Percentiles rank a stretch among this genome's conserved stretches.
Conservation (phyloP, 92 coral and sea anemone species). For the Actinernus sp. region DNA sequence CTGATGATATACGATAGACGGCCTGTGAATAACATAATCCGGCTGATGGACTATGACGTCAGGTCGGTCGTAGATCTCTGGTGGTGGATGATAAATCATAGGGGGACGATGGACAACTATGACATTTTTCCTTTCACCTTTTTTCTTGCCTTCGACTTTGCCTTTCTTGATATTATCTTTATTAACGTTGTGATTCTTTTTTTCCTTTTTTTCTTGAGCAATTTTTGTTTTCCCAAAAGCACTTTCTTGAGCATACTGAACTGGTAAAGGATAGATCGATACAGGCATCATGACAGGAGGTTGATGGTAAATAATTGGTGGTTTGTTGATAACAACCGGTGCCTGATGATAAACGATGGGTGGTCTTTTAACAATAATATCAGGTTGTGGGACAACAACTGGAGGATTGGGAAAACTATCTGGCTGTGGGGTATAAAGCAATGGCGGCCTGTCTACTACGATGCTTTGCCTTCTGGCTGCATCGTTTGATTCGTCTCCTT, state of each 20-base stretch:
- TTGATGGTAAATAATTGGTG: conserved; percentile 74
- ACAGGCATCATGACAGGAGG: conserved; percentile 74
- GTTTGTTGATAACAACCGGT: conserved; percentile 78
- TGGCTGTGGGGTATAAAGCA: conserved; percentile 72
- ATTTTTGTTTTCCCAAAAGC: conserved; percentile 56
- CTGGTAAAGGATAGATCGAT: conserved; percentile 40
- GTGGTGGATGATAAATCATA: conserved; percentile 95
- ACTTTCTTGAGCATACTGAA: conserved; percentile 8
- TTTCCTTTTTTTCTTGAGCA: conserved; percentile 6
- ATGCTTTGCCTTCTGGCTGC: conserved; percentile 1
- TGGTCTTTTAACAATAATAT: conserved; percentile 73
- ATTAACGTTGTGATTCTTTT: conserved; percentile 16
- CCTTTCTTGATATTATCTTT: no score
- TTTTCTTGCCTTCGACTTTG: conserved; percentile 5
- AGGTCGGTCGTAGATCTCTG: conserved; percentile 98
- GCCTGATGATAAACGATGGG: conserved; percentile 76
- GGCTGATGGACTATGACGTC: conserved; percentile 93
- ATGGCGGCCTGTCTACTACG: conserved; percentile 81
- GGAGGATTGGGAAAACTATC: conserved; percentile 79
- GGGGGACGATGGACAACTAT: conserved; percentile 93
- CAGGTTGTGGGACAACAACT: conserved; percentile 71
- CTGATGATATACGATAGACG: conserved; percentile 95
- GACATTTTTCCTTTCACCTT: conserved; percentile 41
- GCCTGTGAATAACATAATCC: conserved; percentile 90
- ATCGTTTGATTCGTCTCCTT: not conserved